A percentile compares a stretch with the other conserved stretches of the same genome.
phyloP scores from a whole-genome alignment of 2,113 vertebrate genomes.

The Campylomormyrus numenius region DNA sequence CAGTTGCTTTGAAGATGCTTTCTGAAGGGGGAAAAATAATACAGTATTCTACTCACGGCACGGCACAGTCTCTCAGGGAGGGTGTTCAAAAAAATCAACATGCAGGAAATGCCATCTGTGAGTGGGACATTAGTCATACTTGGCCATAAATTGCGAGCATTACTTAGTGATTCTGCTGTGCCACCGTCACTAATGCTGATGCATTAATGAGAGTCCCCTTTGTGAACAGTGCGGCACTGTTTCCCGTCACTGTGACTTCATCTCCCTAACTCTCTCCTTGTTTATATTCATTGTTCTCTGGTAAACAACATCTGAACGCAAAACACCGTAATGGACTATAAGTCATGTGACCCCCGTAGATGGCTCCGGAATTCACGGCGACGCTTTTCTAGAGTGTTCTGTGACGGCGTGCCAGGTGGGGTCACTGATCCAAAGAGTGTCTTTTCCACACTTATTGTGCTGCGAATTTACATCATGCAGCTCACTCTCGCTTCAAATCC shows the following conservation, averaged over 20 bases:
- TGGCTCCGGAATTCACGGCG: not conserved
- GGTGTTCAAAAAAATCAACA: conserved; percentile 7
- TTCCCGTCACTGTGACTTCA: not conserved
- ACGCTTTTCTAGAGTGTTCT: not conserved
- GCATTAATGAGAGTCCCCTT: conserved; percentile 6
- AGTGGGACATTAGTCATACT: not conserved
- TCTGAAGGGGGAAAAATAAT: conserved; percentile 8
- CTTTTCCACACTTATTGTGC: not conserved
- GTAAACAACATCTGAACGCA: not conserved
- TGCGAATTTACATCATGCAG: not conserved
- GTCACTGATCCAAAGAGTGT: not conserved
- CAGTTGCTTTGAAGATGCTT: not conserved
- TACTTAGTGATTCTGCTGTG: not conserved
- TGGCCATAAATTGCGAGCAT: conserved; percentile 1
- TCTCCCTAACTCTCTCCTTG: not conserved
- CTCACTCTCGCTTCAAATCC: not conserved
- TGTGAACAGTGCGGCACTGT: not conserved
- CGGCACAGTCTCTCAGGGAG: not conserved
- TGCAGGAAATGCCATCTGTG: not conserved
- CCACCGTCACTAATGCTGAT: not conserved
- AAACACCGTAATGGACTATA: not conserved
- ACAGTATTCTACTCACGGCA: not conserved
- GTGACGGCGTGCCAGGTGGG: not conserved
- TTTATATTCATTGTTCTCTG: not conserved
- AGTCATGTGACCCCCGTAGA: not conserved